phyloP scores from a whole-genome alignment of 53 echinoderm and acorn worm species.

The Actinopyga echinites region DNA sequence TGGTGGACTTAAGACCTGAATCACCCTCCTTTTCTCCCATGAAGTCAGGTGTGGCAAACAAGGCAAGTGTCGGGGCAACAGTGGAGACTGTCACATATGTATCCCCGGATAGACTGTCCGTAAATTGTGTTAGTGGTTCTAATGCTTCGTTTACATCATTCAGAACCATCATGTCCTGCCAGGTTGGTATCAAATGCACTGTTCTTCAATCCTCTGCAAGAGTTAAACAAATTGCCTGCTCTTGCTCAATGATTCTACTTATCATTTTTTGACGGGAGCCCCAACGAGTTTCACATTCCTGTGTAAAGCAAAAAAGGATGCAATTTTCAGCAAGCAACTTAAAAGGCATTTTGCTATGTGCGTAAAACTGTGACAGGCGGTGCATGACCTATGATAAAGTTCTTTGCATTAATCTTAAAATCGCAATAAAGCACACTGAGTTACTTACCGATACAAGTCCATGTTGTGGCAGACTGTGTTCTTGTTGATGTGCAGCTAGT shows the following conservation, averaged over 20 bases:
- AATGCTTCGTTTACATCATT: conserved; percentile 30
- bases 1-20: neutral
- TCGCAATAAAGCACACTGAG: neutral
- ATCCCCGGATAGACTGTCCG: conserved; percentile 49
- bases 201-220: conserved; percentile 15
- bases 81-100: neutral
- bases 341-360: neutral
- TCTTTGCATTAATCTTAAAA: too few relatives aligned
- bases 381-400: too few relatives aligned
- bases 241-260: conserved; percentile 39
- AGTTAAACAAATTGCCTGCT: neutral
- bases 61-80: neutral
- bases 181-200: conserved; percentile 19
- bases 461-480: neutral
- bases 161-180: conserved; percentile 41
- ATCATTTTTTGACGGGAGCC: conserved; percentile 54
- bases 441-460: conserved; percentile 20
- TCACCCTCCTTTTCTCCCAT: neutral
- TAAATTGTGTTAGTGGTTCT: conserved; percentile 42
- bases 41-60: neutral
- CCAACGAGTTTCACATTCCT: conserved; percentile 49
- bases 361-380: too few relatives aligned
- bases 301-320: neutral
- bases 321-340: too few relatives aligned
- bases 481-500: neutral